Base-by-base conservation (phyloP, 1,140 invertebrate species). In the Anadara kagoshimensis region DNA sequence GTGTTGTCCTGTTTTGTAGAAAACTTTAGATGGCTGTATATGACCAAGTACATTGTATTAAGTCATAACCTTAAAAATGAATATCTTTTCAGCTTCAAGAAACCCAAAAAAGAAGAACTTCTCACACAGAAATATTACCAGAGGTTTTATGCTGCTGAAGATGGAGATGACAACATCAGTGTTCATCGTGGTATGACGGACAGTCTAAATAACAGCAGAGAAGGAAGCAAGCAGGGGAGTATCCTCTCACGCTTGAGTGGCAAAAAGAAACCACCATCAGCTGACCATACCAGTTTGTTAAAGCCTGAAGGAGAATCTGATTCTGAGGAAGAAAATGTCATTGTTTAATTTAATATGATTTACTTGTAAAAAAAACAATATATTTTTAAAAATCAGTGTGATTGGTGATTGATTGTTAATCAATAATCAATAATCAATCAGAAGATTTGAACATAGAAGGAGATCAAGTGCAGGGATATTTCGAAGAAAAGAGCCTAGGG, bases 131-230 rank as follows among this genome's bases (percentile, higher is more conserved):
- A 78, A 8, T 87, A 87, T 73, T 76, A 75, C 61, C 62, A 73
- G 44, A 75, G 68, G 24, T 83, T 70, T 43, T 43, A 54, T 12
- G 57, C 58, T 11, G 75, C 81, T 41, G 75, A 83, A 44, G 70
- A 73, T 12, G 43, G 66, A 22, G 43, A 41, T 8, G 84, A 85
- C 64, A 79, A 82, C 29, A 80, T 87, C 26, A 81, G 81, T 29
- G 61, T 87, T 8, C 82, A 85, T 51, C 76, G 84, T 26, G 84
- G 85, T 2, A 77, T 82, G 0, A 80, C 81, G 16, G 80, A 81
- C 47, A 69, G 73, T 7, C 47, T 49, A 7, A 36, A 36, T 36
- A 59, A 54, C 7, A 79, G 74, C 57, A 68, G 79, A 8, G 71
- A 78, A 24, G 69, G 72, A 22, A 80, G 79, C 57, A 70, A 69